Conservation (phyloP, 2,113 vertebrate genomes). For the Pyrgilauda ruficollis region DNA sequence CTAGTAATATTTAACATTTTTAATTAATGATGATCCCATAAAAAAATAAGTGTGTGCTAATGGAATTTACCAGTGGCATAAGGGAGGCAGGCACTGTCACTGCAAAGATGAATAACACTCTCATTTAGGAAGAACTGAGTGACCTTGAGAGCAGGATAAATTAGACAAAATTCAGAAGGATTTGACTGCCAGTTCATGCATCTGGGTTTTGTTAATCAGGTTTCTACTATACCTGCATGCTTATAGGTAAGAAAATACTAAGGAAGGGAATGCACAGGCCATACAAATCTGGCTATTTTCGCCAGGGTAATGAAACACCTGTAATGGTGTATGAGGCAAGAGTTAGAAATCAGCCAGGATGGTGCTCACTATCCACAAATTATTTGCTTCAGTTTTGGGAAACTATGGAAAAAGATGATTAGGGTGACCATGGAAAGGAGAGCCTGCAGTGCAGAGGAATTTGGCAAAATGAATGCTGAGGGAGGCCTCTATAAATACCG, state of each 20-base stretch:
- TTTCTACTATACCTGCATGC: neutral
- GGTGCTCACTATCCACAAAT: neutral
- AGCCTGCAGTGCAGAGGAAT: neutral
- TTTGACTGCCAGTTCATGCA: neutral
- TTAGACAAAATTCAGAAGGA: neutral
- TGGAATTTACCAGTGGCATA: slow-evolving; percentile 30
- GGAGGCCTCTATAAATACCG: neutral
- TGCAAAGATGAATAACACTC: neutral
- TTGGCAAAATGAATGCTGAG: slow-evolving; percentile 1
- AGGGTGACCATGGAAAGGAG: neutral
- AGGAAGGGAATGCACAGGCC: neutral
- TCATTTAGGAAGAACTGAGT: neutral
- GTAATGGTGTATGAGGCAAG: neutral
- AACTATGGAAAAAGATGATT: neutral
- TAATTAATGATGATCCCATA: neutral
- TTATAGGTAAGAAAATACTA: neutral
- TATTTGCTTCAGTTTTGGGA: neutral
- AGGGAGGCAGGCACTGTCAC: slow-evolving; percentile 14
- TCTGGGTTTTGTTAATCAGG: neutral
- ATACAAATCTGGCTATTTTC: neutral
- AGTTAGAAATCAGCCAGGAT: neutral
- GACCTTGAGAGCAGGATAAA: slow-evolving; percentile 15
- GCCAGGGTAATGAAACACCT: neutral
- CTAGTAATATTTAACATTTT: neutral
- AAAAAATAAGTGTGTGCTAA: neutral